Base-by-base conservation (phyloP, 2,888 invertebrate species). In the Drosophila differens region DNA sequence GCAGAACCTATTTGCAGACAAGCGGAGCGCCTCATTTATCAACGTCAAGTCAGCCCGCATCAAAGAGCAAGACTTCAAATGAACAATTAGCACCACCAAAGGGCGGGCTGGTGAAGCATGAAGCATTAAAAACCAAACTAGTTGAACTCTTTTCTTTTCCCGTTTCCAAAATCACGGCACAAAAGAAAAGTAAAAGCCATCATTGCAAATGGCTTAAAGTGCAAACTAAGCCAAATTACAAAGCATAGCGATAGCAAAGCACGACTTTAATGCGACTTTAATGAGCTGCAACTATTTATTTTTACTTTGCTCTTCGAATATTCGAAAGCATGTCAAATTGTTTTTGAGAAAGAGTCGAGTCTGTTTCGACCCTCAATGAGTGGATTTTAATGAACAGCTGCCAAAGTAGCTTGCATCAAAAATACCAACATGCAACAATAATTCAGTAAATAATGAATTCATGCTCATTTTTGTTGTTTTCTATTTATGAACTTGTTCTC, bases 231-330 rank as follows among this genome's bases (percentile, higher is more conserved):
- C 65, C 77, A 49, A 37, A 47, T 53, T 65, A 30, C 49, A 47
- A n/a, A 65, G 59, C 52, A 54, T 32, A 41, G 9, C 28, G 30
- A 6, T 41, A 14, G 41, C 30, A 22, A 49, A 61, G 19, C 57
- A 58, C 74, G 25, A 33, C 59, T 70, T 67, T 85, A 82, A 88
- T 84, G 75, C 70, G 63, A 65, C 71, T 85, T 78, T 80, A 85
- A 85, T 88, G 72, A 74, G 70, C 53, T 53, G 58, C 55, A 70
- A 58, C 70, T 66, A 70, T 74, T 65, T 81, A 70, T 70, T 28
- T 28, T 22, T 16, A 58, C 22, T 58, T 37, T 54, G 32, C 32
- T 39, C 19, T 55, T n/a, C 60, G 44, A 59, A n/a, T 59, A 67
- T 67, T 72, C 62, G 66, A 72, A 81, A 83, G 70, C 72, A 79